Conservation (phyloP, 2,797 vertebrate species). For the Gouania willdenowi region DNA sequence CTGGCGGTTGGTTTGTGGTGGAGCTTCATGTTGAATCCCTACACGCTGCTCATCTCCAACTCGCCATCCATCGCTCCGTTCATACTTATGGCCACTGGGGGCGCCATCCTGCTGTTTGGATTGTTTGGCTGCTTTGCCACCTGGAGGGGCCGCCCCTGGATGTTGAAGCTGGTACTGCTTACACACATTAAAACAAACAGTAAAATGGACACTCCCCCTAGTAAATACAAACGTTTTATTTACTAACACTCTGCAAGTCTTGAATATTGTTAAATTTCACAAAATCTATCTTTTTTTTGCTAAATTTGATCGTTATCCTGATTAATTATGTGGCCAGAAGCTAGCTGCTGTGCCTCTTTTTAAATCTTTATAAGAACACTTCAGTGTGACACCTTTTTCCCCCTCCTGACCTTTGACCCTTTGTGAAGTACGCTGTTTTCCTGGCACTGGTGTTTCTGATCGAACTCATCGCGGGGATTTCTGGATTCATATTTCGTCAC, state of each 20-base stretch:
- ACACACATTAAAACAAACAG: no score
- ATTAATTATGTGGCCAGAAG: no score
- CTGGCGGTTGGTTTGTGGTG: conserved; percentile 91
- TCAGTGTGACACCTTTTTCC: not conserved
- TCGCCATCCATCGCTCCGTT: conserved; percentile 89
- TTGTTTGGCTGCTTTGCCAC: conserved; percentile 96
- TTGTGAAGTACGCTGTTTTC: conserved; percentile 88
- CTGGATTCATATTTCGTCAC: conserved; percentile 94
- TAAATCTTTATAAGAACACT: no score
- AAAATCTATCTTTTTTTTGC: no score
- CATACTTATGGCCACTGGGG: conserved; percentile 88
- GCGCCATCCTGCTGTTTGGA: conserved; percentile 88
- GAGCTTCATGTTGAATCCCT: conserved; percentile 89
- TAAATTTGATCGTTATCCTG: no score
- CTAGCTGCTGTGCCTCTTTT: no score
- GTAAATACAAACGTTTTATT: no score
- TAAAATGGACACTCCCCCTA: no score
- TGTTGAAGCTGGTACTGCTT: conserved; percentile 88
- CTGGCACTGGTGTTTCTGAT: conserved; percentile 91
- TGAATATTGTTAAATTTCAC: no score
- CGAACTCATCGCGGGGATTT: conserved; percentile 94
- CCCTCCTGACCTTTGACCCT: conserved; percentile 21
- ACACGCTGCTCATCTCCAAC: conserved; percentile 88
- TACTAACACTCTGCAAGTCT: no score
- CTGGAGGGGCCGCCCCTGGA: conserved; percentile 93